These are phyloP conservation scores for Diplodus puntazzo DNA, from an alignment of 2,797 vertebrate species.

Conservation along the genomic window DNA sequence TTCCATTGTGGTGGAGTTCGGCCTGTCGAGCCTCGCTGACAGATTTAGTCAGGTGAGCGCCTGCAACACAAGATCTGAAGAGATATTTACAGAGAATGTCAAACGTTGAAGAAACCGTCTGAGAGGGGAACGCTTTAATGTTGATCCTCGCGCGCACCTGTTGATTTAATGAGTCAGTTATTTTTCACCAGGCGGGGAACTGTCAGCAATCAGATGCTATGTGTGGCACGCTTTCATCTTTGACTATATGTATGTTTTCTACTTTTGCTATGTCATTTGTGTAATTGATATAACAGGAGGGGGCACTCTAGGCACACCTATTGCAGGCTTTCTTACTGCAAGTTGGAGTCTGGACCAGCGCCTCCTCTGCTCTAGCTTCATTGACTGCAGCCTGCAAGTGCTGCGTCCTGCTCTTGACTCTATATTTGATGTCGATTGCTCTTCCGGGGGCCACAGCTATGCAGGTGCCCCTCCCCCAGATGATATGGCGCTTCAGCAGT, in stretches of 20 bases:
- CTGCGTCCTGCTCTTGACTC: constrained; percentile 73
- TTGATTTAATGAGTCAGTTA: background rate
- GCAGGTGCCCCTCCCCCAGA: constrained; percentile 32
- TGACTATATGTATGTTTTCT: background rate
- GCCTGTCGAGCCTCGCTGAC: constrained; percentile 43
- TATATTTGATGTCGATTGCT: constrained; percentile 72
- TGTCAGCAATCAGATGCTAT: background rate
- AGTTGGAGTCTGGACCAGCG: constrained; percentile 48
- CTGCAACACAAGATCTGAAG: constrained; percentile 21
- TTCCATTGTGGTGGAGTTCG: constrained; percentile 77
- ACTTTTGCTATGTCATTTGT: constrained; percentile 50
- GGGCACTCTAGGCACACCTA: constrained; percentile 70
- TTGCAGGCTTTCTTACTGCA: constrained; percentile 6
- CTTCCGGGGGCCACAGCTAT: constrained; percentile 61
- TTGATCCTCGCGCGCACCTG: background rate
- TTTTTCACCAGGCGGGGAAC: background rate
- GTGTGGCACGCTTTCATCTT: background rate
- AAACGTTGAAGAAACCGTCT: background rate
- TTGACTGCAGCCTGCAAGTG: constrained; percentile 69
- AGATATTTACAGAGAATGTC: constrained; percentile 2
- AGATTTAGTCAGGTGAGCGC: constrained; percentile 44
- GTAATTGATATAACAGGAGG: constrained; percentile 57
- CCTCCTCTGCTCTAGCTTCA: constrained; percentile 68
- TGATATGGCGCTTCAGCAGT: constrained; percentile 14
- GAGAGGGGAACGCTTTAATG: background rate